These are phyloP conservation scores for Orchestes rusci DNA, from an alignment of 2,888 invertebrate species.

Conservation along the genomic window DNA sequence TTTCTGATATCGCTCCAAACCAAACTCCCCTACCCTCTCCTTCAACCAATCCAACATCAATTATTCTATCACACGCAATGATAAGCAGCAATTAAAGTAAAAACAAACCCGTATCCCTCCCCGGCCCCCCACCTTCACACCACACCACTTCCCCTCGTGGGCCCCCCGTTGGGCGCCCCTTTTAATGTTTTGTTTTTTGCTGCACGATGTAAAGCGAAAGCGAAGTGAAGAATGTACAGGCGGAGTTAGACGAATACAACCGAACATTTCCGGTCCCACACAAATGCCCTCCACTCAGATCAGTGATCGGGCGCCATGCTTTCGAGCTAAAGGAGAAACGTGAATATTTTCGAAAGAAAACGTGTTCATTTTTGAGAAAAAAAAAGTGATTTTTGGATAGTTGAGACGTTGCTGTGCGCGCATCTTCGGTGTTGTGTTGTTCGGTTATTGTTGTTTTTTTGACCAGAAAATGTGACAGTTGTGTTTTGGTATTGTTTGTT, in stretches of 20 bases:
- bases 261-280: constrained; percentile 22
- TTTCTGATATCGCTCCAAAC: no score
- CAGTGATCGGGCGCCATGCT: constrained; percentile 25
- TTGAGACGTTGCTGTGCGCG: no score
- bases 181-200: constrained; percentile 22
- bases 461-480: constrained; percentile 14
- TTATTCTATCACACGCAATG: no score
- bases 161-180: constrained; percentile 10
- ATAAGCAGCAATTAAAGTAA: not conserved
- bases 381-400: no score
- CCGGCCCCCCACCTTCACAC: constrained; percentile 1
- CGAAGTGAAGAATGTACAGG: constrained; percentile 17
- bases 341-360: no score
- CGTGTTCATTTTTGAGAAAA: no score
- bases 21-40: no score
- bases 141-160: constrained; percentile 13
- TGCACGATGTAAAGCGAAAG: constrained; percentile 14
- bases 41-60: no score
- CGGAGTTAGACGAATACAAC: constrained; percentile 20
- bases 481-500: constrained; percentile 9
- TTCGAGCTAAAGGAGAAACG: constrained; percentile 15
- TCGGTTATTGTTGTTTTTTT: no score
- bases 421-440: no score
- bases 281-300: constrained; percentile 25
- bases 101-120: not conserved